Evolutionary conservation across 2,888 invertebrate species (phyloP).

Genomic region (Bruchidius siliquastri): DNA sequence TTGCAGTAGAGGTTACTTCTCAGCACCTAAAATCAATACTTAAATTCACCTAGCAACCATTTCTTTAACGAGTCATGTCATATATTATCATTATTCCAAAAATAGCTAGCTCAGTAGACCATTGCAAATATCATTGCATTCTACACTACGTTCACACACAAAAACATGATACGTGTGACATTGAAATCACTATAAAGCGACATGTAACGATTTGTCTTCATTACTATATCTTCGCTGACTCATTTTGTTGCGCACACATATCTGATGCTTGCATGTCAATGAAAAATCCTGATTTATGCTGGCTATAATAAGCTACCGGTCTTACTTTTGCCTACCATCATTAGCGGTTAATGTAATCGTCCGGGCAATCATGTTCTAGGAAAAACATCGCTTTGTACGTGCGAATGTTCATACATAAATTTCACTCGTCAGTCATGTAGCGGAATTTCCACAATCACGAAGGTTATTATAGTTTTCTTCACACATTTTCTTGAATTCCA

Average conservation of each 20-base stretch:
- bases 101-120: background rate
- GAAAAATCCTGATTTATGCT: background rate
- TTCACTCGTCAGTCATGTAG: background rate
- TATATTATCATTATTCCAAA: too few relatives aligned
- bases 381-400: background rate
- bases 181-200: background rate
- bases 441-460: background rate
- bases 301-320: background rate
- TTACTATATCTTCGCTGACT: background rate
- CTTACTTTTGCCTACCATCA: background rate
- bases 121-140: background rate
- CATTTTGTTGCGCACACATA: background rate
- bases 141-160: background rate
- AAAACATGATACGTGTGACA: background rate
- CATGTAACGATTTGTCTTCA: background rate
- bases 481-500: background rate
- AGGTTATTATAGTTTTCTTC: background rate
- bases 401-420: background rate
- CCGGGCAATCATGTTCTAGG: background rate
- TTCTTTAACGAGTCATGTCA: too few relatives aligned
- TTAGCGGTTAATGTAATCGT: background rate
- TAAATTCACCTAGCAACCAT: too few relatives aligned
- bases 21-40: too few relatives aligned
- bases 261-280: background rate
- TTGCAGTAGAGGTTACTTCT: too few relatives aligned